Percentiles rank a stretch among this genome's conserved stretches.
phyloP scores from a whole-genome alignment of 2,797 vertebrate genomes.

The Erithacus rubecula region DNA sequence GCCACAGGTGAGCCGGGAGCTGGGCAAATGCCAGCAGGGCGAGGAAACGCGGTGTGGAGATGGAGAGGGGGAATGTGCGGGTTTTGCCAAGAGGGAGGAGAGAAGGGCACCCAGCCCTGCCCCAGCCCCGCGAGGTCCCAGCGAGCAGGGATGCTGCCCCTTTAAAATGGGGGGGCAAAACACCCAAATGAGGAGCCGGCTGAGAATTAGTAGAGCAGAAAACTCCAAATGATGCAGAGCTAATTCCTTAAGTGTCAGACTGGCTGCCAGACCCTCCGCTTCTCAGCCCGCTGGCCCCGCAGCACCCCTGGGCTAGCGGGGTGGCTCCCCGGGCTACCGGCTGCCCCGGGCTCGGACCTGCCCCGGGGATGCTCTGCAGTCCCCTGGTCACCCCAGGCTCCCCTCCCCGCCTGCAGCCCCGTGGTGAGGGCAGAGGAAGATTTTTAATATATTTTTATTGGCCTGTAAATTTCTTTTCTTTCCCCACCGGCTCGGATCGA shows the following conservation, averaged over 20 bases:
- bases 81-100: neutral
- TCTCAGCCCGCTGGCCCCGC: neutral
- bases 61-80: neutral
- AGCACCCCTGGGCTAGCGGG: neutral
- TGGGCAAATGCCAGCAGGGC: neutral
- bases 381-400: fast-evolving
- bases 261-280: constrained; percentile 62
- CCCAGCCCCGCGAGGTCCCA: fast-evolving
- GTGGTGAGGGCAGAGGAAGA: neutral
- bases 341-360: neutral
- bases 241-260: constrained; percentile 75
- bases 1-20: neutral
- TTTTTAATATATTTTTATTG: constrained; percentile 73
- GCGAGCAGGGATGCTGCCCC: neutral
- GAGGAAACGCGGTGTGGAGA: neutral
- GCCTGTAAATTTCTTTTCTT: constrained; percentile 65
- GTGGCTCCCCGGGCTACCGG: neutral
- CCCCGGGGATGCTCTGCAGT: fast-evolving
- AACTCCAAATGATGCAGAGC: constrained; percentile 74
- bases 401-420: neutral
- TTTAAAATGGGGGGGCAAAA: constrained; percentile 27
- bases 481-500: constrained; percentile 62
- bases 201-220: constrained; percentile 75
- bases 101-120: neutral
- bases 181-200: constrained; percentile 36